Conservation (phyloP, 1,140 invertebrate species). For the Drosophila lacertosa region DNA sequence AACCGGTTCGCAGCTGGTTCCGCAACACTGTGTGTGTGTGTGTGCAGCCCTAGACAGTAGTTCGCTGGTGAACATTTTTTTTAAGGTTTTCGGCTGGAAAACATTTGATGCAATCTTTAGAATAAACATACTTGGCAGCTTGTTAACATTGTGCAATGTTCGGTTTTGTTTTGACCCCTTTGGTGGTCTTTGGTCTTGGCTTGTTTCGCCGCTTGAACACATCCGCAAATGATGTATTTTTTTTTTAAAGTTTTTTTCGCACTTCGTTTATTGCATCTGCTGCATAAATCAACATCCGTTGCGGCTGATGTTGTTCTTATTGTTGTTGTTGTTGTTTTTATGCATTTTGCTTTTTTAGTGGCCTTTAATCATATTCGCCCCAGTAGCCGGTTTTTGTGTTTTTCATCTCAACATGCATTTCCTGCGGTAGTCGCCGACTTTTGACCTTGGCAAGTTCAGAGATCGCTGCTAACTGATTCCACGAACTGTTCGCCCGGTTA, state of each 20-base stretch:
- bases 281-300: conserved; percentile 68
- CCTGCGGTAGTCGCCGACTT: conserved; percentile 40
- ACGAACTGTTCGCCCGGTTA: conserved; percentile 32
- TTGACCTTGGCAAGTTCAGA: conserved; percentile 67
- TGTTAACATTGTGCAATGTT: conserved; percentile 40
- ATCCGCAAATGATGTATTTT: conserved; percentile 41
- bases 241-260: conserved; percentile 44
- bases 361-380: conserved; percentile 50
- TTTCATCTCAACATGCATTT: conserved; percentile 61
- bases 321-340: conserved; percentile 32
- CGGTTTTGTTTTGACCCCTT: not conserved
- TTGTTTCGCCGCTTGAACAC: conserved; percentile 42
- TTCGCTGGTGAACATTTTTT: not conserved
- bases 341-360: conserved; percentile 16
- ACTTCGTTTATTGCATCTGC: conserved; percentile 56
- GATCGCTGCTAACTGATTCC: conserved; percentile 31
- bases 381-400: conserved; percentile 63
- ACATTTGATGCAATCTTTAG: conserved; percentile 38
- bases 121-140: conserved; percentile 16
- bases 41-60: no score
- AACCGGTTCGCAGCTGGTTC: conserved; percentile 5
- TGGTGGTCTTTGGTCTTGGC: conserved; percentile 28
- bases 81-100: not conserved
- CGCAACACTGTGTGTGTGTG: no score
- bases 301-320: conserved; percentile 28